Base-by-base conservation (phyloP, 2,888 invertebrate genomes). In the Drosophila melanosoma region DNA sequence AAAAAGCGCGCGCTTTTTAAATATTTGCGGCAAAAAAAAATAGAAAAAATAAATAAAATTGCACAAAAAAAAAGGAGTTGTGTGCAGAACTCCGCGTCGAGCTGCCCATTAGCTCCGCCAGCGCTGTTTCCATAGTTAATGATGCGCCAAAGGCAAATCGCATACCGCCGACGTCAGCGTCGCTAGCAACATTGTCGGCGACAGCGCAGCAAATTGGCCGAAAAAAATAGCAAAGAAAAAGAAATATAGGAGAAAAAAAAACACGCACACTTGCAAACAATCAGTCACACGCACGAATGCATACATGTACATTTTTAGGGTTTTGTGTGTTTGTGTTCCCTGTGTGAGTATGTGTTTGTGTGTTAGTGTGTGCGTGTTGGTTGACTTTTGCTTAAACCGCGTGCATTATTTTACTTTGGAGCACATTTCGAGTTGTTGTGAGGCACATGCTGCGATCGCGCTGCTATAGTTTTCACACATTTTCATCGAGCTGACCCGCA, bases 321-420 rank as follows among this genome's bases (percentile, higher is more conserved):
- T 63, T 57, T 45, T 66, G 57, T 66, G 77, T 83, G 69, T 75
- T 73, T 69, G 77, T 81, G 71, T 56, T 64, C 38, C 48, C 26
- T 57, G 56, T 53, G 69, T 48, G 53, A 52, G 38, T 53, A 66
- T 42, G 51, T 56, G 26, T 56, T 64, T 42, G 65, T 71, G 72
- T 59, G 20, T 51, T 53, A 52, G 65, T 71, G 72, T 79, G 73
- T 80, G 70, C 61, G 74, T 87, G 77, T 81, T 85, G 79, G 80
- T 80, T 78, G 71, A 78, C 72, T 76, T 74, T 74, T 72, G 73
- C 76, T 75, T 71, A 71, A 76, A 74, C 87, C 87, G 84, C 83
- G 85, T 85, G 87, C 85, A 86, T 87, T 82, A 79, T 81, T 80
- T 61, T 76, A 76, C 69, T 76, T 78, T 87, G 69, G 53, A 68